Evolutionary conservation across 2,888 invertebrate species (phyloP), one percentile per base, ranked within the genome.

Genomic region (Eupithecia centaureata): DNA sequence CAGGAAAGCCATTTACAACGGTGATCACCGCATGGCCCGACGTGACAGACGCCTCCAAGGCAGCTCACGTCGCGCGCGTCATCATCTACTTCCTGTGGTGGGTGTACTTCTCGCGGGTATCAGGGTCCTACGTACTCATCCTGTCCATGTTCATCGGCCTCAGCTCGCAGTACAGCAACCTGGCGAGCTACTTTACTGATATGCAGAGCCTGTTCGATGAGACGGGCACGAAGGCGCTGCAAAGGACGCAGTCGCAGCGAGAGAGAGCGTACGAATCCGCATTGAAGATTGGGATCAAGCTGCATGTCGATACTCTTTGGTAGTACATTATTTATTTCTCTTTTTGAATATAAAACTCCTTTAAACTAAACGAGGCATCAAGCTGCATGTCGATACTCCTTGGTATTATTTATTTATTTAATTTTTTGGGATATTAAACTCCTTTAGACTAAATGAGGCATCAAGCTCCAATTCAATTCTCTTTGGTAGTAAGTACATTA

Each of bases 21-120:
- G 65, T 87, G 1, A 75, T 89, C 18, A 81, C 83, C 3, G 79
- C 73, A 1, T 89, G 86, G 86, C 88, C 88, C 0, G 80, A 84
- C 5, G 74, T 80, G 0, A 68, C 72, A 0, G 84, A 88, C 22
- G 63, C 15, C 0, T 79, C 84, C 1, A 4, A 4, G 0, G 8
- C 56, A 0, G 83, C 86, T 0, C 64, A 77, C 30, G 5, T 74
- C 0, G 71, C 60, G 0, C 78, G 88, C 38, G 18, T 81, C 10
- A 15, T 77, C 1, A 66, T 69, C 66, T 84, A 85, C 70, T 4
- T 83, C 5, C 3, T 78, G 12, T 87, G 86, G 86, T 86, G 82
- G 80, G 30, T 84, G 5, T 81, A 82, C 63, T 60, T 84, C 66
- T 18, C 70, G 0, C 77, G 86, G 0, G 51, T 75, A 0, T 74